Conservation (phyloP, 1,140 invertebrate genomes). For the Zophobas morio region DNA sequence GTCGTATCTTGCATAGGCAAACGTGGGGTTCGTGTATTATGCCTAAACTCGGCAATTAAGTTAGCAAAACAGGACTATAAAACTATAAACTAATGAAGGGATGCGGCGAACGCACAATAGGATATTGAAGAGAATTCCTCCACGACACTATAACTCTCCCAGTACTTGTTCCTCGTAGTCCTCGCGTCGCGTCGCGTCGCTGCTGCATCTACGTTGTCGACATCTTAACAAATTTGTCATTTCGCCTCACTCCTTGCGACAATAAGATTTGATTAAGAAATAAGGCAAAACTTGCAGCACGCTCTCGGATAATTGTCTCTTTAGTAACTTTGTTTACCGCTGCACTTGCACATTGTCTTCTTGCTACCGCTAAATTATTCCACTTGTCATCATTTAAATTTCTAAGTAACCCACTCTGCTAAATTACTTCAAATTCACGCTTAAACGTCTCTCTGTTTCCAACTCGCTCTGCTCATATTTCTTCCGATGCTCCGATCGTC, state of each 20-base stretch:
- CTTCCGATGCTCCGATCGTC: background rate
- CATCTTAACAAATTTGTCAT: constrained; percentile 37
- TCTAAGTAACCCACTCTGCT: constrained; percentile 36
- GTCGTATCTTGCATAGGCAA: constrained; percentile 50
- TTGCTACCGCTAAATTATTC: constrained; percentile 39
- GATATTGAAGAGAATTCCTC: constrained; percentile 46
- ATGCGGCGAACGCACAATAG: constrained; percentile 48
- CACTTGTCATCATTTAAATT: constrained; percentile 41
- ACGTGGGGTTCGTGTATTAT: constrained; percentile 51
- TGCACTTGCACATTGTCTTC: constrained; percentile 38
- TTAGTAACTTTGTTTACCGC: constrained; percentile 40
- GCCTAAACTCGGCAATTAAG: constrained; percentile 51
- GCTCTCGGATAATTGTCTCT: constrained; percentile 33
- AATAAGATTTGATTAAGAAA: constrained; percentile 37
- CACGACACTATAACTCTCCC: constrained; percentile 37
- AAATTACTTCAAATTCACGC: constrained; percentile 35
- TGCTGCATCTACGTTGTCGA: constrained; percentile 29
- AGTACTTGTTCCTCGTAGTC: constrained; percentile 34
- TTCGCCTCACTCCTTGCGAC: constrained; percentile 9
- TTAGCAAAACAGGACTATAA: constrained; percentile 52
- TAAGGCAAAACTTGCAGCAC: constrained; percentile 22
- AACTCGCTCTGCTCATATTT: constrained; percentile 2
- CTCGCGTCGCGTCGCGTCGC: background rate
- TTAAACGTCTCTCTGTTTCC: constrained; percentile 23
- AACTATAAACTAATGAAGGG: constrained; percentile 53